These are phyloP conservation scores for Brachycybe producta DNA, from an alignment of 2,888 invertebrate species.

Conservation along the genomic window DNA sequence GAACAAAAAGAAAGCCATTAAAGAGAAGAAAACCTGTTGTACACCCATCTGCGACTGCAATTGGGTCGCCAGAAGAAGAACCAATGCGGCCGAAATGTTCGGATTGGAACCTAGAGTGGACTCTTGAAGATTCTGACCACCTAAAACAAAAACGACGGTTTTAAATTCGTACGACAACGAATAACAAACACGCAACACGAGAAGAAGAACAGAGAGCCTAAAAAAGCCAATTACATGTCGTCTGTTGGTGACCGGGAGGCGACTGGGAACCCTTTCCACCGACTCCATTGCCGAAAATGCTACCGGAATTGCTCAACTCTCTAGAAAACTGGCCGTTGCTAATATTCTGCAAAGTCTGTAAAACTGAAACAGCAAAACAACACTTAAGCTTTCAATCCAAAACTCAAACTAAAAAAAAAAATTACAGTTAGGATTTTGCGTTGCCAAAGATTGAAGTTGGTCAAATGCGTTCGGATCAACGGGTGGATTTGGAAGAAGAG, in stretches of 20 bases:
- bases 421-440: conserved; percentile 17
- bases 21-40: conserved; percentile 4
- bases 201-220: too few relatives aligned
- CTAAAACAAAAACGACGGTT: too few relatives aligned
- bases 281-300: background rate
- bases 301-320: background rate
- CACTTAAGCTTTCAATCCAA: background rate
- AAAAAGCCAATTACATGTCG: too few relatives aligned
- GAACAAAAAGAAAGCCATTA: background rate
- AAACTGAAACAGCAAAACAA: conserved; percentile 6
- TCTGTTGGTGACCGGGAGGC: too few relatives aligned
- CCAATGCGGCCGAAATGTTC: conserved; percentile 31
- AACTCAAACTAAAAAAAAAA: background rate
- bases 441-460: conserved; percentile 14
- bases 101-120: conserved; percentile 23
- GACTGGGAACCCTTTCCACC: background rate
- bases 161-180: too few relatives aligned
- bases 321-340: conserved; percentile 1
- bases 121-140: too few relatives aligned
- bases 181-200: too few relatives aligned
- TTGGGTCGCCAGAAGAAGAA: conserved; percentile 31
- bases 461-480: conserved; percentile 1
- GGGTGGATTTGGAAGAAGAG: conserved; percentile 17
- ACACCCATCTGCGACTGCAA: conserved; percentile 25
- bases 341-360: conserved; percentile 16